Evolutionary conservation across 2,113 vertebrate species (phyloP).

Genomic region (Chamaetylas fuelleborni): DNA sequence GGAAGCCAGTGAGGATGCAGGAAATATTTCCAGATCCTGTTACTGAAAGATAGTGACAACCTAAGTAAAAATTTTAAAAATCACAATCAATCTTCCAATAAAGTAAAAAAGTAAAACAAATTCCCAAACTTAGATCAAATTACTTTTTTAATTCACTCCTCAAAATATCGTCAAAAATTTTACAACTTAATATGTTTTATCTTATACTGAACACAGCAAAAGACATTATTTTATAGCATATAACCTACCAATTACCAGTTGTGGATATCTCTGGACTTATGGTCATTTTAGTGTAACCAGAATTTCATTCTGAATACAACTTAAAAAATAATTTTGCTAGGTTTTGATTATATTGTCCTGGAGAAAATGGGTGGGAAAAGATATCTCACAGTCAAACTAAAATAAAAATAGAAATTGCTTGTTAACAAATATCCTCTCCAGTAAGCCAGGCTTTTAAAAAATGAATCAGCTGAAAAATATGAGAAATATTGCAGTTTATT

Average conservation of each 20-base stretch:
- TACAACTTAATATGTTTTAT: not conserved
- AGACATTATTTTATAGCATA: not conserved
- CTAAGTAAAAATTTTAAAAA: not conserved
- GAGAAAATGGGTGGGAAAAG: not conserved
- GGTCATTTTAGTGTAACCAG: not conserved
- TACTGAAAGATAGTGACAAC: not conserved
- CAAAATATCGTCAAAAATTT: not conserved
- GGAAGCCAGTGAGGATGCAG: not conserved
- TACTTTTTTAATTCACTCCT: not conserved
- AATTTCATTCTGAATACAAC: not conserved
- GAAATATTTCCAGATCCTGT: not conserved
- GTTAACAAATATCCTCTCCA: not conserved
- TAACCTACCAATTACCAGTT: not conserved
- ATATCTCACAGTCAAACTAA: not conserved
- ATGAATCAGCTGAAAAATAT: not conserved
- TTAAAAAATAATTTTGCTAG: not conserved
- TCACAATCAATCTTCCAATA: not conserved
- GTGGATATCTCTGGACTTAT: not conserved
- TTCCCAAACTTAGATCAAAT: not conserved
- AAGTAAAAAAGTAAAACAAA: not conserved
- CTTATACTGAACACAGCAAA: not conserved
- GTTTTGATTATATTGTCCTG: not conserved
- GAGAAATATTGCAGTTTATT: not conserved
- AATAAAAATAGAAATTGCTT: not conserved
- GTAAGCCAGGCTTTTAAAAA: not conserved